These are phyloP conservation scores for Sphenodon punctatus DNA, from an alignment of 2,797 vertebrate genomes.

Conservation along the genomic window DNA sequence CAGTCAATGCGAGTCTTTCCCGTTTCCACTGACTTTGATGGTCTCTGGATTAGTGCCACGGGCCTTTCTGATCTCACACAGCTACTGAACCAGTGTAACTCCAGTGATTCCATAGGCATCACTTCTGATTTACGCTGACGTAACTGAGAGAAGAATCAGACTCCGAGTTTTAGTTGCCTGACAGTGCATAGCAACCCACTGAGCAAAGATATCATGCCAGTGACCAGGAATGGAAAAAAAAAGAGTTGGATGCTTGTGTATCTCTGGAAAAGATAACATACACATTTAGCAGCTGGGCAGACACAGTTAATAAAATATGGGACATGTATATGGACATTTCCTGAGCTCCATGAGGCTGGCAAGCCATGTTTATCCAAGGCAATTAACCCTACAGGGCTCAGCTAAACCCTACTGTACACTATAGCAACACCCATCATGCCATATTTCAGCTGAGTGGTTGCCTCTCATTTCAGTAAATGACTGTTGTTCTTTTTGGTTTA, in stretches of 20 bases:
- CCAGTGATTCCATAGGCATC: background rate
- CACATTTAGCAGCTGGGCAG: background rate
- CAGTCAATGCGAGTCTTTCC: constrained; percentile 8
- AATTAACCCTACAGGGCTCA: background rate
- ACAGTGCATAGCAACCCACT: background rate
- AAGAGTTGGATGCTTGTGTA: background rate
- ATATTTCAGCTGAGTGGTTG: background rate
- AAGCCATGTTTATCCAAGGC: background rate
- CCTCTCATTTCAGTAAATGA: background rate
- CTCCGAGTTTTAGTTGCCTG: background rate
- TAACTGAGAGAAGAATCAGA: background rate
- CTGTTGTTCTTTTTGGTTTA: background rate
- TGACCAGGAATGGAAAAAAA: constrained; percentile 25
- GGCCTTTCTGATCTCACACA: background rate
- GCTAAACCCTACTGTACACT: background rate
- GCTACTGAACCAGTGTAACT: background rate
- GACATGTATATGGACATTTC: background rate
- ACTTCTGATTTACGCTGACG: background rate
- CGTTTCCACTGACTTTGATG: background rate
- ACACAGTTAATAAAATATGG: background rate
- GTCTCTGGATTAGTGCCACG: background rate
- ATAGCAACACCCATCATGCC: background rate
- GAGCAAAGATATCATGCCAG: constrained; percentile 22
- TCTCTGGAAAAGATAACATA: constrained; percentile 17
- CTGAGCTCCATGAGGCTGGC: background rate